Evolutionary conservation across 2,113 vertebrate species (phyloP), one percentile per base, ranked within the genome.

Genomic region (Panthera uncia): DNA sequence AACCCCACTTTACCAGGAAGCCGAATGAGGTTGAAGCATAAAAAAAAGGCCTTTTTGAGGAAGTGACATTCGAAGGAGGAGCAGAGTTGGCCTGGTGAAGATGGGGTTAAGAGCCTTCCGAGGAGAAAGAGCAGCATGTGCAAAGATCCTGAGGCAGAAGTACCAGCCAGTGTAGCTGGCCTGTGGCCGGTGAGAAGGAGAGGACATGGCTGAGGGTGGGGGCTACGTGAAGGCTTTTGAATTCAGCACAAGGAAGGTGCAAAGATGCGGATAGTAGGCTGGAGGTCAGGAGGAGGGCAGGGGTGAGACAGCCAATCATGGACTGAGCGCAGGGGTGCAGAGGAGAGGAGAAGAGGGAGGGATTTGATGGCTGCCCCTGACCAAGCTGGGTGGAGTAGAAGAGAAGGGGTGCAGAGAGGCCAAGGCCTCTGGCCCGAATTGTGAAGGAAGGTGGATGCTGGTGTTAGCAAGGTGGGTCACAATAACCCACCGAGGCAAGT

Each of bases 101-200:
- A 16, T 6, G 7, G 4, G 13, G 45, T 33, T 5, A 45, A 45
- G 11, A 29, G 27, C 4, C 83, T 76, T 68, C 82, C 66, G n/a
- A 0, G 21, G 4, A 55, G 19, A 2, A 52, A 29, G 61, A 31
- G 19, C 71, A 38, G 41, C 33, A 0, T 5, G 41, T 48, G 63
- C 81, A 65, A 38, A 82, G 57, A 16, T 13, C 76, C 83, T 23
- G 66, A 93, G 87, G 66, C 48, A 63, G 76, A 12, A 55, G 5
- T 0, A 0, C 4, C 4, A 10, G 38, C 57, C 45, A 1, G 29
- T 2, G 14, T 13, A 63, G 48, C 23, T 25, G 14, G 19, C 38
- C 3, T 45, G 63, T 10, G 65, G 71, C 71, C 79, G 13, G 41
- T 3, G 45, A 19, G 38, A 38, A 19, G 25, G 66, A 48, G 18